These are phyloP conservation scores for Hydropotes inermis DNA, from an alignment of 2,113 vertebrate species.

Conservation along the genomic window DNA sequence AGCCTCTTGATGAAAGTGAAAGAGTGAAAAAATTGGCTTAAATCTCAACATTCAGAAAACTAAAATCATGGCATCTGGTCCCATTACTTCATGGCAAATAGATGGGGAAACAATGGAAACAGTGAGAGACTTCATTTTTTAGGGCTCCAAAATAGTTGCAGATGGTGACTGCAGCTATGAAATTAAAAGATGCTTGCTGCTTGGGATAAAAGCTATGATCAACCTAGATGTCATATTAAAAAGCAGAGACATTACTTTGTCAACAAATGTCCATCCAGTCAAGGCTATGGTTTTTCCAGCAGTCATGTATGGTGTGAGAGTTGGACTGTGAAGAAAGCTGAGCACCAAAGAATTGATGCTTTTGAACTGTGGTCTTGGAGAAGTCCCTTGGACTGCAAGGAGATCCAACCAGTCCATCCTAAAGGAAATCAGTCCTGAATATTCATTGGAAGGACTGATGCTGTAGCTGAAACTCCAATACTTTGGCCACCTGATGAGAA, in stretches of 20 bases:
- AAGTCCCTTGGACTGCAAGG: background rate
- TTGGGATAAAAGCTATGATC: background rate
- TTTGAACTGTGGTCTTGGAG: background rate
- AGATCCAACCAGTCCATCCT: background rate
- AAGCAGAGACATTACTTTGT: background rate
- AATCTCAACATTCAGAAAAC: background rate
- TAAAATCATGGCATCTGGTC: background rate
- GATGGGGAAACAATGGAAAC: background rate
- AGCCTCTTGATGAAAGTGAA: background rate
- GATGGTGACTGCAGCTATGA: background rate
- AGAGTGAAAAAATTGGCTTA: background rate
- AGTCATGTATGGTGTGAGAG: background rate
- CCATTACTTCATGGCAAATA: background rate
- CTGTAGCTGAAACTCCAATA: background rate
- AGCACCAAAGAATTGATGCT: background rate
- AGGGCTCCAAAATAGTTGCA: background rate
- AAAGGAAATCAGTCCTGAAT: background rate
- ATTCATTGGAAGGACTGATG: background rate
- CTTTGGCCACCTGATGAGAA: background rate
- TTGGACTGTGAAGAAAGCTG: background rate
- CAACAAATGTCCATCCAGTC: background rate
- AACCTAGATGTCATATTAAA: background rate
- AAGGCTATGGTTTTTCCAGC: background rate
- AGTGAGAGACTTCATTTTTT: background rate
- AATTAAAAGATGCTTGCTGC: background rate